Base-by-base conservation (phyloP, 1,140 invertebrate species). In the Aleiodes sp. region DNA sequence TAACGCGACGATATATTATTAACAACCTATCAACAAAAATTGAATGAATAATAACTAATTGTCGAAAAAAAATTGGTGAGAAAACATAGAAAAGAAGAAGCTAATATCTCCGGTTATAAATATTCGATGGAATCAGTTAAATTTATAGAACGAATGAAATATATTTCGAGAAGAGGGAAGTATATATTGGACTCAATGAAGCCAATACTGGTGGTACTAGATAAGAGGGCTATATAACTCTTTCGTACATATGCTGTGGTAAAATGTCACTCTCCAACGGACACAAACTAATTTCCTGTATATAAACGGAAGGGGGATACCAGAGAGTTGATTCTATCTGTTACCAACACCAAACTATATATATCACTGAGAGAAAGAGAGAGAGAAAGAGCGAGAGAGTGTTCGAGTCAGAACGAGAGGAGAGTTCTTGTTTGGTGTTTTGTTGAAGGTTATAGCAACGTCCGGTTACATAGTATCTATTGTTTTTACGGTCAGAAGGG, bases 251-350 rank as follows among this genome's bases (percentile, higher is more conserved):
- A 52, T 56, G 52, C 12, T n/a, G 28, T 26, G 9, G 56, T 52
- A 52, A 52, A 52, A 52, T 52, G 63, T 66, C 62, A 66, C 67
- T 63, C 65, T 59, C 56, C 41, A 39, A 31, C 28, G 62, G 64
- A 72, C 57, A 70, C 71, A 66, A 63, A 70, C 67, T 69, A 72
- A 72, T 72, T 72, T 72, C 71, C 71, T 70, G 71, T 59, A 52
- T 63, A 62, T 31, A 68, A 68, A 41, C 31, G 26, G 24, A 59
- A 52, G 46, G 26, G 46, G 46, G 46, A 52, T 21, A 52, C 46
- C 46, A 52, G n/a, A n/a, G n/a, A 52, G 46, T 52, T 52, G 46
- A 52, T 52, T 52, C 46, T 52, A 52, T 52, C 46, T n/a, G 3
- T 8, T 3, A 7, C 16, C 26, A 21, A 52, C 46, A 19, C 46